Evolutionary conservation across 2,888 invertebrate species (phyloP), one percentile per base, ranked within the genome.

Genomic region (Hirtodrosophila histrioides): DNA sequence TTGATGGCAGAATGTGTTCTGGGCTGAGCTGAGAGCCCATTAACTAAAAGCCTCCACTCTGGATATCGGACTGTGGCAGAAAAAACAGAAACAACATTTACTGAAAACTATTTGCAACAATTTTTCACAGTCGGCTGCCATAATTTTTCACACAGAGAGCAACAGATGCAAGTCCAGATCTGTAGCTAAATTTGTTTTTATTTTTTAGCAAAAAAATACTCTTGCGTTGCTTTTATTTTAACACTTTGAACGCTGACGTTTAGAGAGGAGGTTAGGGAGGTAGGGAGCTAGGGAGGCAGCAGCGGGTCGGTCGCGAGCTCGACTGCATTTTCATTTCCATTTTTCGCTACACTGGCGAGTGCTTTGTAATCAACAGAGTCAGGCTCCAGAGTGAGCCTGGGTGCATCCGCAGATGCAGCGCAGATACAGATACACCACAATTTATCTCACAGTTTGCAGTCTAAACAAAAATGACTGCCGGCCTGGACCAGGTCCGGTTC

Each of bases 101-200:
- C 88, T 84, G 69, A 69, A 88, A 84, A 87, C 83, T 84, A 88
- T 84, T 84, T 84, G 88, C 83, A 87, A 88, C 83, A 88, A 84
- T 88, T 84, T 84, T 88, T 84, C 83, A 84, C 88, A 88, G 83
- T 85, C 88, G 85, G 69, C 88, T 88, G 83, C 83, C 83, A 84
- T 84, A 84, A 84, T 84, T 84, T 84, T 84, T 84, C 87, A 83
- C 76, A 72, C 67, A 77, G 71, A 66, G 48, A 45, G 62, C 62
- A 74, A 56, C 78, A 78, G 74, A 74, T 67, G 74, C 78, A 55
- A 61, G 33, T 51, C 27, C 49, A 67, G 78, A 78, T 61, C 77
- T 71, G 40, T 46, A 43, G 67, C 55, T 49, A 33, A 23, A 72
- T 60, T 56, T 56, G 50, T 50, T 12, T 45, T 31, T 40, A 12